Percentiles rank a stretch among this genome's conserved stretches.
These are phyloP conservation scores for Uropsilus gracilis DNA, from an alignment of 2,113 vertebrate species.

Conservation along the genomic window DNA sequence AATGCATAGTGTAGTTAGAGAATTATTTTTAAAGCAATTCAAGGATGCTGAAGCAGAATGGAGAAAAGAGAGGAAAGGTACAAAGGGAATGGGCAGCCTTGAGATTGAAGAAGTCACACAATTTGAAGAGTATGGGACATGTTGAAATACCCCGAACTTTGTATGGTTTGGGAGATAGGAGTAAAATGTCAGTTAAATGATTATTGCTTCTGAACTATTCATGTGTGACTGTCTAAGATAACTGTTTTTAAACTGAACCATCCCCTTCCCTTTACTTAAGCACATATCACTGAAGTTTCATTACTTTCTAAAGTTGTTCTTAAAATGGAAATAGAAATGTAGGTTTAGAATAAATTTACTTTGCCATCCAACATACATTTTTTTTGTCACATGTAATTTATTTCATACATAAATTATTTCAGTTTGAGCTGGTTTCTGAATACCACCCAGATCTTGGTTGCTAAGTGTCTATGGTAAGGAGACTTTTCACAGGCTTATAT, in stretches of 20 bases:
- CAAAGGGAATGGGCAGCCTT: not conserved
- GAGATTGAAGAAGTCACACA: not conserved
- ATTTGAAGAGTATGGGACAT: not conserved
- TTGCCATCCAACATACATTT: not conserved
- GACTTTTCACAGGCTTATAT: not conserved
- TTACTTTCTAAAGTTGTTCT: not conserved
- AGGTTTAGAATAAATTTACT: not conserved
- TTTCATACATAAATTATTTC: conserved; percentile 26
- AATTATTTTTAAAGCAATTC: not conserved
- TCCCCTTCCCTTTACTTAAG: not conserved
- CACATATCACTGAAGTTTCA: not conserved
- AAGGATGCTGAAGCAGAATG: not conserved
- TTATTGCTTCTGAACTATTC: not conserved
- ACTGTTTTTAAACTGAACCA: not conserved
- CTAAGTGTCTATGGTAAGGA: not conserved
- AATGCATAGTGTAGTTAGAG: not conserved
- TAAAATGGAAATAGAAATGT: not conserved
- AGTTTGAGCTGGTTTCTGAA: not conserved
- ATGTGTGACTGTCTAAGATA: not conserved
- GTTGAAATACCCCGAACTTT: not conserved
- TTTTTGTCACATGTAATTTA: not conserved
- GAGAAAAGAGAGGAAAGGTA: too few species aligned
- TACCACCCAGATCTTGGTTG: not conserved
- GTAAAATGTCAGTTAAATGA: not conserved
- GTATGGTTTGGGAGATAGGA: conserved; percentile 7